phyloP scores from a whole-genome alignment of 2,888 invertebrate genomes.

The Hecatera dysodea region DNA sequence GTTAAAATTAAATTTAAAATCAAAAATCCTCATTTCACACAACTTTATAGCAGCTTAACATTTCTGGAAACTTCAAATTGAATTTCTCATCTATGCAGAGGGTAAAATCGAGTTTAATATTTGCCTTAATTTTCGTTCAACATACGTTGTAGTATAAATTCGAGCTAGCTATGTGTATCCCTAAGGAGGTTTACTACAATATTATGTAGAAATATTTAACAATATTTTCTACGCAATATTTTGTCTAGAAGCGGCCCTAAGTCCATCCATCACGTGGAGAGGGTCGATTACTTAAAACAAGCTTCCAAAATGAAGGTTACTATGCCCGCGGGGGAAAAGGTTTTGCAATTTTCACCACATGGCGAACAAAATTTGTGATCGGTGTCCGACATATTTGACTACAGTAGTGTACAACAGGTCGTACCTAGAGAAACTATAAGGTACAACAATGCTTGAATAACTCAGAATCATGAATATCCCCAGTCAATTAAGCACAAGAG shows the following conservation, averaged over 20 bases:
- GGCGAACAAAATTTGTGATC: not conserved
- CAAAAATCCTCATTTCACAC: conserved; percentile 61
- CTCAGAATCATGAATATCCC: conserved; percentile 3
- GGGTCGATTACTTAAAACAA: conserved; percentile 24
- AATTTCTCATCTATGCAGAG: conserved; percentile 41
- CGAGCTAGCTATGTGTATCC: conserved; percentile 20
- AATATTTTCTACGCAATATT: conserved; percentile 24
- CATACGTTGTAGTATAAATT: conserved; percentile 30
- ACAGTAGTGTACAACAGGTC: not conserved
- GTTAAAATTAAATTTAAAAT: conserved; percentile 20
- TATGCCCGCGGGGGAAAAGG: not conserved
- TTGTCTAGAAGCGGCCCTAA: conserved; percentile 17
- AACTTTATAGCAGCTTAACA: conserved; percentile 45
- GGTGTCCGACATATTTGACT: not conserved
- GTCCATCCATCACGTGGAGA: conserved; percentile 31
- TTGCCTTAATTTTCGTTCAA: conserved; percentile 43
- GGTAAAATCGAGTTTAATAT: conserved; percentile 58
- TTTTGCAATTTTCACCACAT: not conserved
- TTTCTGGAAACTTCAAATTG: conserved; percentile 51
- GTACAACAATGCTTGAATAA: not conserved
- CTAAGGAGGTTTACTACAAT: conserved; percentile 7
- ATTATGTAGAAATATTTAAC: conserved; percentile 6
- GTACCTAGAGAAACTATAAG: not conserved
- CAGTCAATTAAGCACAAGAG: conserved; percentile 32
- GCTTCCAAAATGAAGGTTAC: conserved; percentile 8